Evolutionary conservation across 2,797 vertebrate species (phyloP).

Genomic region (Pyrocephalus nanus): DNA sequence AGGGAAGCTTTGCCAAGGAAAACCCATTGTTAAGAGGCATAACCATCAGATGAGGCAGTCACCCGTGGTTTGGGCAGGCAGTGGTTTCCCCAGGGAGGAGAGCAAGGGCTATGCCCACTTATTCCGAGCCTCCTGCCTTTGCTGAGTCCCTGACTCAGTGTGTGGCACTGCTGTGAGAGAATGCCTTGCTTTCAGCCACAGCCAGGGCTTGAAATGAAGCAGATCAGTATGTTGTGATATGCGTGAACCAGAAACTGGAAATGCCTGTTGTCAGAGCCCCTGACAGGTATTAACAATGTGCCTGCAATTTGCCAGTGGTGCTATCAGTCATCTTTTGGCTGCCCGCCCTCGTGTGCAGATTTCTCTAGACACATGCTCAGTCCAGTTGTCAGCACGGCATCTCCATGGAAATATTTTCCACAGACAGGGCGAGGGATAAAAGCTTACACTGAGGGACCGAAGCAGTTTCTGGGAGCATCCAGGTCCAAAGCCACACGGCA

Average conservation of each 20-base stretch:
- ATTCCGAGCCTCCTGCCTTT: neutral
- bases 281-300: slow-evolving; percentile 29
- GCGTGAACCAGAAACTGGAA: slow-evolving; percentile 58
- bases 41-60: neutral
- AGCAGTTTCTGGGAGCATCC: neutral
- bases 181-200: neutral
- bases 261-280: slow-evolving; percentile 57
- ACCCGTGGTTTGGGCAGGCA: neutral
- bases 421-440: neutral
- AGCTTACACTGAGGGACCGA: neutral
- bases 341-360: neutral
- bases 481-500: neutral
- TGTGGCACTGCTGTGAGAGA: neutral
- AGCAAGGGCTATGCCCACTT: neutral
- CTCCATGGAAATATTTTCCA: neutral
- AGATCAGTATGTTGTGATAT: neutral
- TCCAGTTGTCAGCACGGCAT: neutral
- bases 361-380: neutral
- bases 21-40: neutral
- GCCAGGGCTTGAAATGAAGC: neutral
- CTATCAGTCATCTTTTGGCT: slow-evolving; percentile 51
- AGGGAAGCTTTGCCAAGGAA: neutral
- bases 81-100: neutral
- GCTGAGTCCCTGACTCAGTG: neutral
- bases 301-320: slow-evolving; percentile 26